A percentile compares a stretch with the other conserved stretches of the same genome.
Evolutionary conservation across 2,797 vertebrate genomes (phyloP).

Genomic region (Miopithecus talapoin): DNA sequence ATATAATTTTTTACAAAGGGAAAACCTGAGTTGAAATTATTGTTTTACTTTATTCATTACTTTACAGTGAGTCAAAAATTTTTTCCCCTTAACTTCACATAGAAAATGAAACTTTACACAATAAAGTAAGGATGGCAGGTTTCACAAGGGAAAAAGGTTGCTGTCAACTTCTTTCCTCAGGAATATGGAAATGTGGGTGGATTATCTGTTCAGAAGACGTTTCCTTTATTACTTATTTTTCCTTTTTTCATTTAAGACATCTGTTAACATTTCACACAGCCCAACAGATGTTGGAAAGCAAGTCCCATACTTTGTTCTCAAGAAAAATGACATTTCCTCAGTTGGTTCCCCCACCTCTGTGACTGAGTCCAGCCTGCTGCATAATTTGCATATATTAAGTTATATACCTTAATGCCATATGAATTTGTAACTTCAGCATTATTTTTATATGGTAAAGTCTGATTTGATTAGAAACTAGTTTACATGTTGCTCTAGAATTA

Average conservation of each 20-base stretch:
- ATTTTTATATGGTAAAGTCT: slow-evolving; percentile 36
- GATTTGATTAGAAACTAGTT: slow-evolving; percentile 48
- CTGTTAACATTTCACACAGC: slow-evolving; percentile 84
- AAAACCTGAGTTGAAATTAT: slow-evolving; percentile 40
- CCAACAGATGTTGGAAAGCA: slow-evolving; percentile 83
- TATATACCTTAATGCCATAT: slow-evolving; percentile 56
- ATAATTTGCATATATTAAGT: slow-evolving; percentile 76
- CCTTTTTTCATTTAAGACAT: slow-evolving; percentile 82
- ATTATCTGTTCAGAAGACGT: slow-evolving; percentile 82
- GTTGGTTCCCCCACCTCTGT: slow-evolving; percentile 70
- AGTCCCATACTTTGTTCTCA: slow-evolving; percentile 79
- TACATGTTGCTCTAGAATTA: slow-evolving; percentile 47
- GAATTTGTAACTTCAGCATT: slow-evolving; percentile 64
- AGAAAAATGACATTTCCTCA: slow-evolving; percentile 78
- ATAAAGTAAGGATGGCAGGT: slow-evolving; percentile 65
- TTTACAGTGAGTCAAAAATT: slow-evolving; percentile 69
- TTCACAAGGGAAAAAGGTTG: slow-evolving; percentile 70
- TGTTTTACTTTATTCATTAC: slow-evolving; percentile 54
- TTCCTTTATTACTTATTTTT: slow-evolving; percentile 79
- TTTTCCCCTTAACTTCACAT: slow-evolving; percentile 35
- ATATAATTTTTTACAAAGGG: slow-evolving; percentile 55
- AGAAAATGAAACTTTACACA: slow-evolving; percentile 74
- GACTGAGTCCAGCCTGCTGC: slow-evolving; percentile 67
- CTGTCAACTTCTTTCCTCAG: slow-evolving; percentile 70
- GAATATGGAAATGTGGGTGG: slow-evolving; percentile 80